These are phyloP conservation scores for Dufourea novaeangliae DNA, from an alignment of 1,140 invertebrate genomes.

Conservation along the genomic window DNA sequence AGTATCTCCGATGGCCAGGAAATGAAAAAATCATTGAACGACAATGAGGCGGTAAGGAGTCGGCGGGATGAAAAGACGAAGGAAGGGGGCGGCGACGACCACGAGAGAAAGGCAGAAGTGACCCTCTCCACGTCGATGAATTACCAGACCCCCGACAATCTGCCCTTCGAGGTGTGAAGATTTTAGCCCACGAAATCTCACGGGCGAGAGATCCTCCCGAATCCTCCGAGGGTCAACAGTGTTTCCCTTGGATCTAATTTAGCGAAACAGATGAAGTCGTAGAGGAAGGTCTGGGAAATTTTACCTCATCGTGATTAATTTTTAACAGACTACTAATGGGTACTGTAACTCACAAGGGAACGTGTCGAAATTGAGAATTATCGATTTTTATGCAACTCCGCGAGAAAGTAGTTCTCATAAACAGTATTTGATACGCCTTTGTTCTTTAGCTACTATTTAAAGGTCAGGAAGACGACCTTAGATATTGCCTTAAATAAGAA, in stretches of 20 bases:
- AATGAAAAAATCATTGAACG: conserved; percentile 62
- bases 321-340: too few species aligned
- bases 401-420: too few species aligned
- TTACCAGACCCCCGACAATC: conserved; percentile 29
- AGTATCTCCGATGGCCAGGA: conserved; percentile 52
- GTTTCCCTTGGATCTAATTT: background rate
- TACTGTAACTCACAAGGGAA: too few species aligned
- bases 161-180: conserved; percentile 6
- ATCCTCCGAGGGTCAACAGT: background rate
- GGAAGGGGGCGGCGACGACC: conserved; percentile 11
- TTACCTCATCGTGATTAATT: too few species aligned
- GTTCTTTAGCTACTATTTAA: too few species aligned
- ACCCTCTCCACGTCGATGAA: conserved; percentile 33
- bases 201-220: background rate
- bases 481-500: too few species aligned
- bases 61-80: conserved; percentile 28
- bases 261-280: background rate
- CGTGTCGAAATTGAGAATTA: too few species aligned
- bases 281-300: background rate
- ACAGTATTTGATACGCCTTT: too few species aligned
- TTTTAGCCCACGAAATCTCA: conserved; percentile 23
- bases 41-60: conserved; percentile 23
- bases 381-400: too few species aligned
- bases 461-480: too few species aligned
- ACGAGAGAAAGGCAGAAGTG: conserved; percentile 31